These are phyloP conservation scores for Cheilosia pagana DNA, from an alignment of 2,888 invertebrate genomes.

Conservation along the genomic window DNA sequence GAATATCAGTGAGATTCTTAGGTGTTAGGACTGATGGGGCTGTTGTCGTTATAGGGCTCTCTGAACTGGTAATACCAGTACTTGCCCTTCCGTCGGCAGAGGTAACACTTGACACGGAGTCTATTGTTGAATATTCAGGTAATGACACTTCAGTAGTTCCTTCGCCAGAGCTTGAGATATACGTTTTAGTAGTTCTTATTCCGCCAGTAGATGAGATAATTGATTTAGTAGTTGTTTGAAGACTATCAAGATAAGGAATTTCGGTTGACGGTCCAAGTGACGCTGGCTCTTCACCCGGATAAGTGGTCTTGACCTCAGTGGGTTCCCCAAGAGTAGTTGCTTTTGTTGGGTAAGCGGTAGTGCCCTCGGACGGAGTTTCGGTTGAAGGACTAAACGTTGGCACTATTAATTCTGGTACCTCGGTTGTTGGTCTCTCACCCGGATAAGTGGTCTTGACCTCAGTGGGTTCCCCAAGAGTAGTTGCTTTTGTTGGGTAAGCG, in stretches of 20 bases:
- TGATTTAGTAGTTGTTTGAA: too few relatives aligned
- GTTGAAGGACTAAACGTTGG: too few relatives aligned
- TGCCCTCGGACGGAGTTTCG: constrained; percentile 3
- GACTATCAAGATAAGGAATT: too few relatives aligned
- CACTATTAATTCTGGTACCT: too few relatives aligned
- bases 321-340: not conserved
- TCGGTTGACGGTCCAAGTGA: not conserved
- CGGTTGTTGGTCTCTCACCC: too few relatives aligned
- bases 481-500: too few relatives aligned
- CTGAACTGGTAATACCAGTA: not conserved
- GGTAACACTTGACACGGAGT: not conserved
- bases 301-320: not conserved
- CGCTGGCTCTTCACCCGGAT: not conserved
- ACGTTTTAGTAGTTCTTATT: not conserved
- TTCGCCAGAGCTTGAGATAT: not conserved
- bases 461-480: too few relatives aligned
- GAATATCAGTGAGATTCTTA: too few relatives aligned
- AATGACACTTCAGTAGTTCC: not conserved
- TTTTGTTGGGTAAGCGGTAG: not conserved
- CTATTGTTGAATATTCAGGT: not conserved
- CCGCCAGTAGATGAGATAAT: too few relatives aligned
- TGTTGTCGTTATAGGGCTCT: not conserved
- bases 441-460: too few relatives aligned
- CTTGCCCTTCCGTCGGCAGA: not conserved
- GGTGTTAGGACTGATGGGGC: too few relatives aligned